Base-by-base conservation (phyloP, 2,888 invertebrate genomes). In the Dasysyrphus albostriatus region DNA sequence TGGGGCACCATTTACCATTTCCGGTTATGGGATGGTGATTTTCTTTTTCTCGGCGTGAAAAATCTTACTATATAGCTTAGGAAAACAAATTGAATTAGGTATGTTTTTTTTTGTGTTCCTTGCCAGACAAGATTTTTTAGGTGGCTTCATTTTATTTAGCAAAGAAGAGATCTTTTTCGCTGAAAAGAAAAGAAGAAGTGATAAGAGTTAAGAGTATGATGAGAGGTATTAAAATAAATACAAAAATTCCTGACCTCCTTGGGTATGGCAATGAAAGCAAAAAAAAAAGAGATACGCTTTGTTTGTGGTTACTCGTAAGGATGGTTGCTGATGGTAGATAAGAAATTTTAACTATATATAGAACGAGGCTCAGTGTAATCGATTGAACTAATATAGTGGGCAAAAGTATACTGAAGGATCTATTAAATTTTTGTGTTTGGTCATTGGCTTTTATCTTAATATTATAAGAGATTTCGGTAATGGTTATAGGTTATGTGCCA, bases 61-160 rank as follows among this genome's bases (percentile, higher is more conserved):
- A n/a, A 58, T 39, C 75, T 59, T 59, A 51, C 47, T 65, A 67
- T 65, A 67, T 58, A 51, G 44, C 10, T 58, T 24, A 39, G 54
- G 29, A n/a, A 58, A 81, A 74, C 82, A 85, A 85, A 85, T 85
- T 85, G 85, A 78, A 85, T 85, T 69, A 24, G 34, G 69, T 12
- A n/a, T 59, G 29, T 32, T 63, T 29, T 44, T n/a, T n/a, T 44
- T n/a, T n/a, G n/a, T 12, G 5, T n/a, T 7, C 29, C 5, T 14
- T 6, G 24, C 24, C 14, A 49, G 24, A 69, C 51, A n/a, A 19
- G 37, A 32, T 29, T 24, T 24, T 24, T 24, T 19, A 34, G 58
- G 51, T 37, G 37, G 16, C 8, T 32, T 19, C 10, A 59, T 67
- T 73, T 37, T 4, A 39, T 9, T 51, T 14, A 51, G 24, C 24